Evolutionary conservation across 1,140 invertebrate species (phyloP).

Genomic region (Sinella curviseta): DNA sequence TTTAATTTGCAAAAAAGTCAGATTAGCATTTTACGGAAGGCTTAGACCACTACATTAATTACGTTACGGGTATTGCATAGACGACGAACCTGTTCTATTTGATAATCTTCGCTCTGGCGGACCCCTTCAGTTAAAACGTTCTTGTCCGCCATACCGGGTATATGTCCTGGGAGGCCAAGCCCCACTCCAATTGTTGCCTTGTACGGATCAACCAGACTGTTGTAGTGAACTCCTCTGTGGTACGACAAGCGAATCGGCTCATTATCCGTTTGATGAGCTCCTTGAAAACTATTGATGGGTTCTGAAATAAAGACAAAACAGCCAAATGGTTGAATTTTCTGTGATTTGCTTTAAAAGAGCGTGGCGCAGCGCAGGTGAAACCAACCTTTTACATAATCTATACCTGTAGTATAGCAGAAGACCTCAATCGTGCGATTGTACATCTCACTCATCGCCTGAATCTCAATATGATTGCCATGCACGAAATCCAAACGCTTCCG

Average conservation of each 20-base stretch:
- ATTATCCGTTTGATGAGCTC: constrained; percentile 70
- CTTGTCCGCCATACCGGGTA: constrained; percentile 76
- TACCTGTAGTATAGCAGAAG: constrained; percentile 82
- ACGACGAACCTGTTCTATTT: constrained; percentile 76
- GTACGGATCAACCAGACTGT: constrained; percentile 85
- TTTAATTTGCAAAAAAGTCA: constrained; percentile 37
- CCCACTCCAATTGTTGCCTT: constrained; percentile 83
- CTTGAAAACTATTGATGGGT: constrained; percentile 88
- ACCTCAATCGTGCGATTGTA: constrained; percentile 91
- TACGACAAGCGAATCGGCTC: constrained; percentile 87
- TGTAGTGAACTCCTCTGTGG: constrained; percentile 86
- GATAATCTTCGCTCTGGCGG: constrained; percentile 77
- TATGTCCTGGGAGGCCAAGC: constrained; percentile 79
- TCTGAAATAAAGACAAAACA: constrained; percentile 59
- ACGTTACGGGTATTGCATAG: too few relatives aligned
- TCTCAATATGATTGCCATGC: constrained; percentile 92
- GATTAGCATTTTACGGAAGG: too few relatives aligned
- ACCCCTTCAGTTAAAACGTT: constrained; percentile 76
- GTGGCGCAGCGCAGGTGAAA: not conserved
- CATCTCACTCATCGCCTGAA: constrained; percentile 90
- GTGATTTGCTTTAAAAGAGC: too few relatives aligned
- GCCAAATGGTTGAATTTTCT: too few relatives aligned
- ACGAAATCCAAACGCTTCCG: constrained; percentile 75
- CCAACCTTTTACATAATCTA: constrained; percentile 46
- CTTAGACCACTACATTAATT: too few relatives aligned